Evolutionary conservation across 2,113 vertebrate genomes (phyloP), one percentile per base, ranked within the genome.

Genomic region (Oreocharis arfaki): DNA sequence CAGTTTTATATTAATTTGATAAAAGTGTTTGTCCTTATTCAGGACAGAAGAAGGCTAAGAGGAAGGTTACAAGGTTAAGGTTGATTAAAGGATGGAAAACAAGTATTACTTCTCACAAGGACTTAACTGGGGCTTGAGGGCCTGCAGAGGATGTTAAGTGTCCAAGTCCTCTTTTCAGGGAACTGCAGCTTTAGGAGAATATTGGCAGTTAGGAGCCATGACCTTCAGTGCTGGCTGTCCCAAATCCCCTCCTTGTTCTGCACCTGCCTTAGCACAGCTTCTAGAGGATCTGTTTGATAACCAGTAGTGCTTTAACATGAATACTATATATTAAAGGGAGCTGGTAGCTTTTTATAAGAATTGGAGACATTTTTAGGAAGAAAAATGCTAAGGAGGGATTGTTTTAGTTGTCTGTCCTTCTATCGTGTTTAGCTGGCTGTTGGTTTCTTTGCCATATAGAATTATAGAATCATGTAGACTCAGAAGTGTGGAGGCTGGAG

Each of bases 401-500:
- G 16, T 64, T 78, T 23, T 7, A 23, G 13, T 71, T 68, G 10
- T 32, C 46, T 59, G 11, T 47, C 22, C 2, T 52, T 80, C 2
- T 1, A 8, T 35, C 0, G 1, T 12, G 24, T n/a, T 64, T 35
- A 57, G 19, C 9, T 32, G 50, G 19, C 30, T 42, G 6, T 35
- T n/a, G 17, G 7, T 39, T 74, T 82, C 21, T 74, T 46, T 78
- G 16, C 10, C 1, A 0, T 35, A 7, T 2, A 9, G 50, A 42
- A 32, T 22, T 7, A 7, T 2, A 5, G 22, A 78, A 39, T 32
- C 7, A 1, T 15, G 4, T 1, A 28, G 28, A 26, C 0, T 2
- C 21, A 35, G 26, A 32, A 42, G 5, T 8, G 42, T 19, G 50
- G 42, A 33, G 14, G 32, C 32, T 13, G 32, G 42, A 65, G 27